Conservation (phyloP, 2,888 invertebrate genomes). For the Nephrotoma guestfalica region DNA sequence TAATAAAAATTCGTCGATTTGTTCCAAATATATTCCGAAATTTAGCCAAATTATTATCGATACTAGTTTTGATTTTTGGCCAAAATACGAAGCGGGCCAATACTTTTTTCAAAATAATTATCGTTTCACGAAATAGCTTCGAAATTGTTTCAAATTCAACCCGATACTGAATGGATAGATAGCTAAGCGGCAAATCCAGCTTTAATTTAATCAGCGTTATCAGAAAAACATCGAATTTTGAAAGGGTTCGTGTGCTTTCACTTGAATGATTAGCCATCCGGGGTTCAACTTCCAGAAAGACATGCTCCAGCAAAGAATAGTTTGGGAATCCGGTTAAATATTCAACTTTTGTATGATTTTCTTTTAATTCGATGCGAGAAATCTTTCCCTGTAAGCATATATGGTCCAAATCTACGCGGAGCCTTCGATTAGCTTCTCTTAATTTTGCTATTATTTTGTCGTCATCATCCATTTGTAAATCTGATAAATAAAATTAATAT, state of each 20-base stretch:
- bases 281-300: background rate
- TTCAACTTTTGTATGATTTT: background rate
- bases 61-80: background rate
- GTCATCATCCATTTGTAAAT: background rate
- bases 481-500: background rate
- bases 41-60: background rate
- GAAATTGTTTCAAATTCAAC: background rate
- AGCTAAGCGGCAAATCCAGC: background rate
- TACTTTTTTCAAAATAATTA: background rate
- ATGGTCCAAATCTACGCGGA: background rate
- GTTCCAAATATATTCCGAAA: background rate
- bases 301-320: background rate
- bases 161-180: background rate
- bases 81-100: background rate
- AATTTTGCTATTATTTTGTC: background rate
- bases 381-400: background rate
- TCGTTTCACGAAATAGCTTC: background rate
- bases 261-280: background rate
- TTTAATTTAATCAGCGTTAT: background rate
- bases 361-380: background rate
- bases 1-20: background rate
- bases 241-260: background rate
- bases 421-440: background rate
- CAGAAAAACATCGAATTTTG: background rate
- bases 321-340: background rate